Evolutionary conservation across 2,888 invertebrate genomes (phyloP).

Genomic region (Fragum sueziense): DNA sequence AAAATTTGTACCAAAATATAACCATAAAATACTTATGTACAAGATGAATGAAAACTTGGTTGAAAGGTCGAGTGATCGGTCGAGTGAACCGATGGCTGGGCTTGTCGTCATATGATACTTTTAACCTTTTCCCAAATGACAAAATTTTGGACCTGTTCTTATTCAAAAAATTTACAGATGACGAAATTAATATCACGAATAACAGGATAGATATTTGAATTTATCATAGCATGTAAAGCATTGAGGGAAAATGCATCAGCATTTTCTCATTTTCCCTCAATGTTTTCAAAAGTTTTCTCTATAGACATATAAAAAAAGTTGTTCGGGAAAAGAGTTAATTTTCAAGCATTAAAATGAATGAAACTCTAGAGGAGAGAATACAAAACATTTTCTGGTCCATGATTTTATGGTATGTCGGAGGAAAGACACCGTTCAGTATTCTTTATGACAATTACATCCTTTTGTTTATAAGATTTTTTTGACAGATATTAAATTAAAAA

Average conservation of each 20-base stretch:
- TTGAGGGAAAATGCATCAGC: not conserved
- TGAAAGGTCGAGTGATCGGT: not conserved
- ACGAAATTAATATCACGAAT: too few relatives aligned
- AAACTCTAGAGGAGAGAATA: slow-evolving; percentile 41
- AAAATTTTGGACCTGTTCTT: too few relatives aligned
- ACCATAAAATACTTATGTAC: not conserved
- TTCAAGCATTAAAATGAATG: slow-evolving; percentile 42
- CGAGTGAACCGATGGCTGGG: too few relatives aligned
- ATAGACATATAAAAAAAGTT: not conserved
- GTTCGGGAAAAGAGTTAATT: not conserved
- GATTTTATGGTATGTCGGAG: slow-evolving; percentile 39
- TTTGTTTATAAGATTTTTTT: too few relatives aligned
- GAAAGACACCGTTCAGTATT: too few relatives aligned
- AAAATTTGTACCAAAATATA: too few relatives aligned
- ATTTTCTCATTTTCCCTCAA: not conserved
- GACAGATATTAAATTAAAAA: too few relatives aligned
- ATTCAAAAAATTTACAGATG: too few relatives aligned
- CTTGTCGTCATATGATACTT: not conserved
- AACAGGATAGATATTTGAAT: too few relatives aligned
- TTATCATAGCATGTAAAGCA: too few relatives aligned
- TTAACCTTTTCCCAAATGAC: too few relatives aligned
- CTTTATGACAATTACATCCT: too few relatives aligned
- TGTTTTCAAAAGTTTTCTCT: not conserved
- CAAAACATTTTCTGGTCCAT: slow-evolving; percentile 42
- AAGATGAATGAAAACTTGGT: not conserved